phyloP scores from a whole-genome alignment of 2,888 invertebrate genomes.

The Heterodera filipjevi region DNA sequence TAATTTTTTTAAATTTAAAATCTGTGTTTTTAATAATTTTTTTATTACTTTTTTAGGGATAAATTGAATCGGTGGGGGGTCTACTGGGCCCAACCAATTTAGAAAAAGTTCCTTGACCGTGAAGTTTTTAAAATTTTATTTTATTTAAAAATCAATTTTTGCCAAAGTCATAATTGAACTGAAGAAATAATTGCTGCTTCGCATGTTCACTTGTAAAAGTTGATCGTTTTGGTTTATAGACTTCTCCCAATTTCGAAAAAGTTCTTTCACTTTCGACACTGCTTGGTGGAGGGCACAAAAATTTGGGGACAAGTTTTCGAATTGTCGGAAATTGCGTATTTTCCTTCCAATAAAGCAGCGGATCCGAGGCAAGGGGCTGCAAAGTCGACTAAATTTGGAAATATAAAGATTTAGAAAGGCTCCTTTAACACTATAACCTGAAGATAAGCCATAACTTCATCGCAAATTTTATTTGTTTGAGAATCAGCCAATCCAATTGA shows the following conservation, averaged over 20 bases:
- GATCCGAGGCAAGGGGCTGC: no score
- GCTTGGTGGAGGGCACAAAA: not conserved
- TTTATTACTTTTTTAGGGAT: no score
- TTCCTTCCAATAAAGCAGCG: no score
- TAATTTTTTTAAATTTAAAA: no score
- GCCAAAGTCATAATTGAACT: not conserved
- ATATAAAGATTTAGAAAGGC: not conserved
- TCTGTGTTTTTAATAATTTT: no score
- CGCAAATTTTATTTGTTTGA: not conserved
- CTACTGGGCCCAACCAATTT: no score
- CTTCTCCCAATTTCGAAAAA: not conserved
- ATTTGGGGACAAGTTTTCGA: not conserved
- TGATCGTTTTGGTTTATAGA: not conserved
- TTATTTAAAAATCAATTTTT: no score
- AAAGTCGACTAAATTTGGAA: not conserved
- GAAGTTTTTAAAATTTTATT: no score
- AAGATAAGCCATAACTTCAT: not conserved
- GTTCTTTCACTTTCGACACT: not conserved
- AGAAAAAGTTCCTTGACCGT: not conserved
- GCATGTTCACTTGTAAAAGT: slow-evolving; percentile 4
- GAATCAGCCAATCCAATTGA: not conserved
- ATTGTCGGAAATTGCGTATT: not conserved
- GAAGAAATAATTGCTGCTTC: not conserved
- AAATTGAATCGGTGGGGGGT: no score
- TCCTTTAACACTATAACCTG: not conserved